Evolutionary conservation across 1,140 invertebrate genomes (phyloP).

Genomic region (Bombus vancouverensis): DNA sequence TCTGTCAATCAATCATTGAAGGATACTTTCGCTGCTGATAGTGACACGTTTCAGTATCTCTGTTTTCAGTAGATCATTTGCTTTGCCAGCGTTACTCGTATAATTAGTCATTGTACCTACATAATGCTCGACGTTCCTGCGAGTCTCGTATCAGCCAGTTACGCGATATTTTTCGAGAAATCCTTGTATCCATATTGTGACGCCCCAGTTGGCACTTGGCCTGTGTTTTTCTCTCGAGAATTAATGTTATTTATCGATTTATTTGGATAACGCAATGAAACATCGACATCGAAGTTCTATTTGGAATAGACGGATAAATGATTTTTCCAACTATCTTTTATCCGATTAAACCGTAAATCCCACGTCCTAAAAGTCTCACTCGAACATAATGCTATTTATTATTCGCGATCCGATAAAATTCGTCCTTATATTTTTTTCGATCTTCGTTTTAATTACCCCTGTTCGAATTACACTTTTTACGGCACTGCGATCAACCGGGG

Average conservation of each 20-base stretch:
- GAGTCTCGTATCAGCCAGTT: neutral
- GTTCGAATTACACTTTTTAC: constrained; percentile 28
- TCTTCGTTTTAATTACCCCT: neutral
- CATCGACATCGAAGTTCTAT: neutral
- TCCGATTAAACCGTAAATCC: constrained; percentile 24
- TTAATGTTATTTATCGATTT: neutral
- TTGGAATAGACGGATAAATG: too few relatives aligned
- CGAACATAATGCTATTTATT: constrained; percentile 8
- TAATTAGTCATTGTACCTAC: neutral
- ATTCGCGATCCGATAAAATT: neutral
- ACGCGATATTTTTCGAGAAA: neutral
- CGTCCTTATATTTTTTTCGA: neutral
- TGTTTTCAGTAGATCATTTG: constrained; percentile 9
- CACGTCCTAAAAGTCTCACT: neutral
- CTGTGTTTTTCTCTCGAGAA: neutral
- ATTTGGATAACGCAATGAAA: neutral
- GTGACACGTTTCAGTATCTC: constrained; percentile 8
- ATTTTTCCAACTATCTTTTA: neutral
- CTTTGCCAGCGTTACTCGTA: neutral
- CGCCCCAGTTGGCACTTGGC: neutral
- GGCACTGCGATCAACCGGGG: neutral
- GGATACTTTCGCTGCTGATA: constrained; percentile 31
- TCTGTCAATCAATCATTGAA: constrained; percentile 39
- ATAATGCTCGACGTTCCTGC: neutral
- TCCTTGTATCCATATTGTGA: neutral